A percentile compares a stretch with the other conserved stretches of the same genome.
Conservation (phyloP, 2,888 invertebrate genomes). For the Vanessa cardui region DNA sequence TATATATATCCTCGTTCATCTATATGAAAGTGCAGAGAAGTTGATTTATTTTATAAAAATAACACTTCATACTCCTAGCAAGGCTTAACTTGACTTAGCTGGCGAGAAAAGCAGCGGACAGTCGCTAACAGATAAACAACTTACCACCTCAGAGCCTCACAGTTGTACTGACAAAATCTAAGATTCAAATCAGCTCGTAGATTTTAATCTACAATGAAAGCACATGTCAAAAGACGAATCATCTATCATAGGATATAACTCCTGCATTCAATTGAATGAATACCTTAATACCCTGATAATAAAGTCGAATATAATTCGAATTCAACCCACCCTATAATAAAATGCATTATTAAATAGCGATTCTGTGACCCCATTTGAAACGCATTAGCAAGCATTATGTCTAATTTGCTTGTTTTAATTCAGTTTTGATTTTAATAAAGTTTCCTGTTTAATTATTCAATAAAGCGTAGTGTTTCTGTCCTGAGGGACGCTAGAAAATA, state of each 20-base stretch:
- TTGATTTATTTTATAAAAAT: neutral
- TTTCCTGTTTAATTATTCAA: slow-evolving; percentile 73
- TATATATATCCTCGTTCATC: too few species aligned
- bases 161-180: slow-evolving; percentile 49
- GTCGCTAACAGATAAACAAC: slow-evolving; percentile 16
- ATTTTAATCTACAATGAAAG: slow-evolving; percentile 61
- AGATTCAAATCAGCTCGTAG: slow-evolving; percentile 61
- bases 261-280: slow-evolving; percentile 17
- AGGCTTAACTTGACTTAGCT: neutral
- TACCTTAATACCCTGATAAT: slow-evolving; percentile 6
- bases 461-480: slow-evolving; percentile 41
- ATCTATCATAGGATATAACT: slow-evolving; percentile 61
- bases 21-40: too few species aligned
- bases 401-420: slow-evolving; percentile 81
- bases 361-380: slow-evolving; percentile 75
- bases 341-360: slow-evolving; percentile 75
- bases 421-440: slow-evolving; percentile 77
- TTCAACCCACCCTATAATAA: slow-evolving; percentile 50
- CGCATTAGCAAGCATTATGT: slow-evolving; percentile 70
- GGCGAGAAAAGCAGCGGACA: neutral
- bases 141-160: slow-evolving; percentile 34
- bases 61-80: neutral
- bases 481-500: slow-evolving; percentile 33
- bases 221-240: slow-evolving; percentile 62
- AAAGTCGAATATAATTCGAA: slow-evolving; percentile 41